phyloP scores from a whole-genome alignment of 2,797 vertebrate genomes.

The Margarornis squamiger region DNA sequence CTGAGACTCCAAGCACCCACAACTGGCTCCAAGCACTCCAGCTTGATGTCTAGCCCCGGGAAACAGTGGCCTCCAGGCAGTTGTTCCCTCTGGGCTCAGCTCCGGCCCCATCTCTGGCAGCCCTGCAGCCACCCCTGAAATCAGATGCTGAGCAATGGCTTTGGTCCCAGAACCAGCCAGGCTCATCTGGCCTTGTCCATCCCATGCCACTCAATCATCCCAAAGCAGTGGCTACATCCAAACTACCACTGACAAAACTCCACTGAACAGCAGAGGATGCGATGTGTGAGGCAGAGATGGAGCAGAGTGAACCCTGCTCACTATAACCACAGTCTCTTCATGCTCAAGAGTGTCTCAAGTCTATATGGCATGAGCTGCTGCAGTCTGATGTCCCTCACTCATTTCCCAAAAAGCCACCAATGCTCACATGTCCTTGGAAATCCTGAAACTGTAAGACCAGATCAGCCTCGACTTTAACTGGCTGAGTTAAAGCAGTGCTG shows the following conservation, averaged over 20 bases:
- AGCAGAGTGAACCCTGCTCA: background rate
- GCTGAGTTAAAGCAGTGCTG: background rate
- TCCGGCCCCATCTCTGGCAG: background rate
- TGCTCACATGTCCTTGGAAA: background rate
- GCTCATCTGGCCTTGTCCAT: slow-evolving; percentile 39
- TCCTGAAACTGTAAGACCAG: background rate
- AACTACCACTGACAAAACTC: background rate
- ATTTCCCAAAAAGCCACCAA: background rate
- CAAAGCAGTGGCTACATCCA: background rate
- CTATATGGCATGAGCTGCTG: background rate
- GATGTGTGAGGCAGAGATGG: background rate
- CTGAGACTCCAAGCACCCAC: background rate
- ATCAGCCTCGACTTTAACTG: background rate
- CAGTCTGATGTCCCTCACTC: background rate
- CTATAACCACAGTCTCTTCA: background rate
- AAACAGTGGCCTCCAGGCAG: background rate
- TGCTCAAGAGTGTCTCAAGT: background rate
- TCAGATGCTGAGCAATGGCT: slow-evolving; percentile 26
- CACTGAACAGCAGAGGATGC: background rate
- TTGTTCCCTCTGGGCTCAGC: background rate
- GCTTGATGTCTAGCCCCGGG: background rate
- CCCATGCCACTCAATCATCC: background rate
- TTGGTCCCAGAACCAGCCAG: slow-evolving; percentile 1
- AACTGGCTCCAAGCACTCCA: background rate
- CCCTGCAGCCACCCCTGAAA: background rate